Base-by-base conservation (phyloP, 2,113 vertebrate species). In the Galbula dea region DNA sequence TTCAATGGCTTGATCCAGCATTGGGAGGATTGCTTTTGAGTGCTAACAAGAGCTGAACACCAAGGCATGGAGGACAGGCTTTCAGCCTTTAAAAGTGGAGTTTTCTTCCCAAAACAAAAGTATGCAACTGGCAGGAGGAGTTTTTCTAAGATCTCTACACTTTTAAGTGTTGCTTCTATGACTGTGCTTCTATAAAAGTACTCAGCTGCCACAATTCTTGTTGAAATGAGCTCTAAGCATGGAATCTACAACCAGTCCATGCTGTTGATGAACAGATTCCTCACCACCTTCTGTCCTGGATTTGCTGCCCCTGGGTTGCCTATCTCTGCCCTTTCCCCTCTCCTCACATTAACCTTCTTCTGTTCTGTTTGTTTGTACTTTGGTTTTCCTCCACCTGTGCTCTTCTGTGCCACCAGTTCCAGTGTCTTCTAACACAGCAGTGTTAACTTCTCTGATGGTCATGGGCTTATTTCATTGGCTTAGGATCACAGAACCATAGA, bases 141-240 rank as follows among this genome's bases (percentile, higher is more conserved):
- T 23, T 51, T 27, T 32, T 19, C 51, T 4, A 8, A 23, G 4
- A 16, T 12, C 67, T 29, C 1, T 11, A 46, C 8, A 0, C n/a
- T 11, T n/a, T 17, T 27, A 3, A 5, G 41, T 16, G 12, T 43
- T 3, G 0, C 26, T 6, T 27, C 74, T 12, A 2, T 23, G 68
- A 4, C 10, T 61, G 37, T 1, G 21, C 26, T 43, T 5, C 12
- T 17, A 4, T 3, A 6, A 19, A 55, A 2, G n/a, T 8, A 1
- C 54, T 39, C 22, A 36, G 37, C 54, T 22, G 48, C 14, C 3
- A 1, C 29, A 3, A 11, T 11, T 46, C 27, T 20, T 5, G 10
- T 32, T 62, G 11, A 17, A 29, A 18, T 15, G 46, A 79, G 76
- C 46, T 65, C 3, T 1, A 7, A 11, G 59, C 0, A 1, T 8